Percentiles rank a stretch among this genome's conserved stretches.
Conservation (phyloP, 2,113 vertebrate species). For the Motacilla tschutschensis region DNA sequence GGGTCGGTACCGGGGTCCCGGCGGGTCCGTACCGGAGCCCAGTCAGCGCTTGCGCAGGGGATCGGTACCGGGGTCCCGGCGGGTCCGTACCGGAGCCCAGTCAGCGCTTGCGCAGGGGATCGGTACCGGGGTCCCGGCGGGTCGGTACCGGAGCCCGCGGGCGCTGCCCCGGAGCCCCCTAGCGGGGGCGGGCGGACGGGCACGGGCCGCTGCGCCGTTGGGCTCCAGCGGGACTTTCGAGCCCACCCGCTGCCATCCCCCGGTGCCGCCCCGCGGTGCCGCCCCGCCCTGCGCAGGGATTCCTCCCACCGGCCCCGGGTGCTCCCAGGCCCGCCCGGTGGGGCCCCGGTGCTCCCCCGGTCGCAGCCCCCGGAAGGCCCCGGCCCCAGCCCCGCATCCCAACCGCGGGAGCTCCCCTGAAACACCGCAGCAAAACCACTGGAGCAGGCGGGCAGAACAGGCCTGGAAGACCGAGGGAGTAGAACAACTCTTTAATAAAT, state of each 20-base stretch:
- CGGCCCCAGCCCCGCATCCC: neutral
- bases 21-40: neutral
- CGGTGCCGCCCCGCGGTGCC: neutral
- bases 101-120: no score
- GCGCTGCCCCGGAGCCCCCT: neutral
- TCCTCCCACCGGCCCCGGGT: neutral
- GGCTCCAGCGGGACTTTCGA: neutral
- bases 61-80: neutral
- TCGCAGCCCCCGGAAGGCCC: neutral
- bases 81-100: neutral
- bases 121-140: neutral
- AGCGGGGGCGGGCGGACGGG: neutral
- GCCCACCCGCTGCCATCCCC: neutral
- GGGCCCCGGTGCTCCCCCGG: neutral
- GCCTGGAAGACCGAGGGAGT: neutral
- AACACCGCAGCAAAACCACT: neutral
- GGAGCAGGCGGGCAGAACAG: neutral
- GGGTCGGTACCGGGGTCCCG: neutral
- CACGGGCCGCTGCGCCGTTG: neutral
- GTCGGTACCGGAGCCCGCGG: neutral
- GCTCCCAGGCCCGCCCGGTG: neutral
- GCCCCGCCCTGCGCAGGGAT: neutral
- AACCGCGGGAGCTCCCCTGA: neutral
- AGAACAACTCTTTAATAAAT: neutral
- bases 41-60: no score